Base-by-base conservation (phyloP, 2,113 vertebrate species). In the Colinus virginianus region DNA sequence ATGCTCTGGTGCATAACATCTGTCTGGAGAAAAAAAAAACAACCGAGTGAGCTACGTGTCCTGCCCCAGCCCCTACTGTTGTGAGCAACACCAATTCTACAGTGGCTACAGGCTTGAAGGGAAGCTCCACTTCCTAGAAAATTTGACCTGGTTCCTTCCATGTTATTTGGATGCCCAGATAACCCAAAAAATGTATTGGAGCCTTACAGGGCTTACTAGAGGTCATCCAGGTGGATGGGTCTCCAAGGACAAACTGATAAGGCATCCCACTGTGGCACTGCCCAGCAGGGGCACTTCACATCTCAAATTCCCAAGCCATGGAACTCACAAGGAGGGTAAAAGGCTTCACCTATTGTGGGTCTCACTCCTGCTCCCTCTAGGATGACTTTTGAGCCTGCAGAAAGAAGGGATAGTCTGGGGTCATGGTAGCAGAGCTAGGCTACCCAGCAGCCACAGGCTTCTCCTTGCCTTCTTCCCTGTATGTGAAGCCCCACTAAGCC, bases 1-100 rank as follows among this genome's bases (percentile, higher is more conserved):
- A 98, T 84, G 2, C 98, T 98, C 97, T 98, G 98, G 96, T 98
- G 98, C 96, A 98, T 97, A 67, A 98, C 98, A 74, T 98, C 98
- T 11, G 98, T 98, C 98, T 98, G 66, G 45, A 88, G 62, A 28
- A 17, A 85, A 76, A 78, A 85, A 76, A 78, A 6, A 2, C 4
- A 45, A 59, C 0, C 9, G 5, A 0, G 0, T 45, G 51, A 85
- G 81, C 46, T 40, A 59, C 36, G 38, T 34, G 49, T 32, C 23
- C 49, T 13, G n/a, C 4, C 18, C 32, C 36, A 28, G 17, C 38
- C 36, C 40, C 38, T 25, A 6, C 38, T 28, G 0, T 0, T 67
- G 30, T 9, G 46, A 72, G 30, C 56, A 55, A 53, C 46, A 76
- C 46, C 11, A 28, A 43, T 28, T 6, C 26, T 56, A 30, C 26